A percentile compares a stretch with the other conserved stretches of the same genome.
These are phyloP conservation scores for Tanypteryx hageni DNA, from an alignment of 2,888 invertebrate genomes.

Conservation along the genomic window DNA sequence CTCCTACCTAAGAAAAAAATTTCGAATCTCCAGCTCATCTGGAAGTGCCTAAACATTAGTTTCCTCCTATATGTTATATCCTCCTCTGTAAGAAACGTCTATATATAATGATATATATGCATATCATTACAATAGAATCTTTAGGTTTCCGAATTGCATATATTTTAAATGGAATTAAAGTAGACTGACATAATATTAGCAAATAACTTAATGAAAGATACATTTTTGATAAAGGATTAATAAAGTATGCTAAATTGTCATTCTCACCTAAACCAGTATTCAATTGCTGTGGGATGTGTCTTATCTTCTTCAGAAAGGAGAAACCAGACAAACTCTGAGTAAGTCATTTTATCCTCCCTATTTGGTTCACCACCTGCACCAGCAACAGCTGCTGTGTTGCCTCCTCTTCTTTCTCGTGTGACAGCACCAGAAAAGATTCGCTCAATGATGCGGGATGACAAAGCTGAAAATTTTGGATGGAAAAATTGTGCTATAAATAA, in stretches of 20 bases:
- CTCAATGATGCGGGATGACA: constrained; percentile 97
- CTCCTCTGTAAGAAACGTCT: too few relatives aligned
- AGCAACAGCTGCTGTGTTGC: constrained; percentile 73
- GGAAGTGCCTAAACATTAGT: too few relatives aligned
- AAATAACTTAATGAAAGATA: too few relatives aligned
- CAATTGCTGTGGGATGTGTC: constrained; percentile 94
- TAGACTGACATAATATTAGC: too few relatives aligned
- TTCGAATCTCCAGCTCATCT: too few relatives aligned
- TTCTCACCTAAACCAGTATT: constrained; percentile 91
- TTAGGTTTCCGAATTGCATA: too few relatives aligned
- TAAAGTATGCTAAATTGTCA: not conserved
- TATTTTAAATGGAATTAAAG: too few relatives aligned
- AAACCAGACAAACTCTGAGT: constrained; percentile 99
- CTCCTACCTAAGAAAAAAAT: too few relatives aligned
- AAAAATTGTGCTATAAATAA: not conserved
- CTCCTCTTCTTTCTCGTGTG: constrained; percentile 81
- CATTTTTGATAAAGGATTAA: too few relatives aligned
- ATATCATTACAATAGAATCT: too few relatives aligned
- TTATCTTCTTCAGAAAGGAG: constrained; percentile 99
- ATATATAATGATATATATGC: too few relatives aligned
- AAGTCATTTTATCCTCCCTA: constrained; percentile 92
- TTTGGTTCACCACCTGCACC: constrained; percentile 76
- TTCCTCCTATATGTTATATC: too few relatives aligned
- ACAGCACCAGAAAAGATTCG: constrained; percentile 98
- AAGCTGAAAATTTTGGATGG: constrained; percentile 80